phyloP scores from a whole-genome alignment of 2,113 vertebrate species.

The Nyctereutes procyonoides region DNA sequence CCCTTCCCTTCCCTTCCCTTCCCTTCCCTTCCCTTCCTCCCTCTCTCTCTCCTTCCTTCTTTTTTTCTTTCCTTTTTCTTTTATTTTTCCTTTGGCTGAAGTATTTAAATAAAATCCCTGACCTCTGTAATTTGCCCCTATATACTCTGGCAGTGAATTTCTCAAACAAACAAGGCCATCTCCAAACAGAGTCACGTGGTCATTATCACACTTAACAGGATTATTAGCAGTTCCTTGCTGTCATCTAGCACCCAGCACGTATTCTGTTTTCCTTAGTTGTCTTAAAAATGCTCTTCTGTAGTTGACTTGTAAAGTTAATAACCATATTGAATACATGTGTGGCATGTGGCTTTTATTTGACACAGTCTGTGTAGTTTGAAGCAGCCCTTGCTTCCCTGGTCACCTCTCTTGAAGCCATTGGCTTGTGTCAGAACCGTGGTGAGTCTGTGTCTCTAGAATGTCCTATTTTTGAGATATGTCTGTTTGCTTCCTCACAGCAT shows the following conservation, averaged over 20 bases:
- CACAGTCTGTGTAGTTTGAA: not conserved
- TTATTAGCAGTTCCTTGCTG: not conserved
- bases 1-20: not conserved
- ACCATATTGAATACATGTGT: not conserved
- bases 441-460: not conserved
- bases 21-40: not conserved
- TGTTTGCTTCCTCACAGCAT: not conserved
- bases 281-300: not conserved
- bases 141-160: not conserved
- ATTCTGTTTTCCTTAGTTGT: not conserved
- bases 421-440: not conserved
- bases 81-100: not conserved
- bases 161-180: not conserved
- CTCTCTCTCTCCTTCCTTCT: not conserved
- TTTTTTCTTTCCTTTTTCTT: not conserved
- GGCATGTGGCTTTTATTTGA: not conserved
- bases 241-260: not conserved
- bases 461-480: not conserved
- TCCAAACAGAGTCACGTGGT: not conserved
- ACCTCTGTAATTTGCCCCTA: not conserved
- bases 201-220: not conserved
- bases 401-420: not conserved
- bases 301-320: not conserved
- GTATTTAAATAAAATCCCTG: not conserved
- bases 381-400: not conserved